Evolutionary conservation across 2,797 vertebrate species (phyloP).

Genomic region (Macropus fuliginosus): DNA sequence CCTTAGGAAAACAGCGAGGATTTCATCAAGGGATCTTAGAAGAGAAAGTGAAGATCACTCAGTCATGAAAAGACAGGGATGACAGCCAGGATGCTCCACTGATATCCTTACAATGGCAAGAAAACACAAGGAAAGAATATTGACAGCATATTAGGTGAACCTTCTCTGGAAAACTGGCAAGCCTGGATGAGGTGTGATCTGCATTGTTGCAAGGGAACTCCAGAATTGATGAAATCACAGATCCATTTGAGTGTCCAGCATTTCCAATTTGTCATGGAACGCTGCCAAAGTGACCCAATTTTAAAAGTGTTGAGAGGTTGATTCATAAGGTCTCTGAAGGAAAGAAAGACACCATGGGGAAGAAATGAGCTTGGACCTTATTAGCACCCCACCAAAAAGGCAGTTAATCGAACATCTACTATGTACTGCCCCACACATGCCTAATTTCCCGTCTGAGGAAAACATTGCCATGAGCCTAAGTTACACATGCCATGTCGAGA

Average conservation of each 20-base stretch:
- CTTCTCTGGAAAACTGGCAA: background rate
- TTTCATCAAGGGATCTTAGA: background rate
- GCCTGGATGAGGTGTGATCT: background rate
- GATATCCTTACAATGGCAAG: background rate
- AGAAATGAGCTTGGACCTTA: background rate
- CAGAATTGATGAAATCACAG: background rate
- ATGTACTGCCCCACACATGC: background rate
- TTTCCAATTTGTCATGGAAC: background rate
- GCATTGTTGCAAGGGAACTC: background rate
- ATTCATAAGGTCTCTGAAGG: background rate
- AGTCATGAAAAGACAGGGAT: background rate
- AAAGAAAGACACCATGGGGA: background rate
- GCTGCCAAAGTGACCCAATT: background rate
- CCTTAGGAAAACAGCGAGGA: background rate
- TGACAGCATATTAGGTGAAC: background rate
- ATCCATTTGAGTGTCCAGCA: background rate
- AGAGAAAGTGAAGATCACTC: background rate
- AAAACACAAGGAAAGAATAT: background rate
- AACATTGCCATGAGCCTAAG: background rate
- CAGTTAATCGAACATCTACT: background rate
- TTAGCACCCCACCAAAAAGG: background rate
- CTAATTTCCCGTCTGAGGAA: background rate
- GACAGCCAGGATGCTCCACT: background rate
- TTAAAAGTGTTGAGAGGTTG: background rate
- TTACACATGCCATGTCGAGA: background rate